phyloP scores from a whole-genome alignment of 2,797 vertebrate species.

The Chloroceryle amazona region DNA sequence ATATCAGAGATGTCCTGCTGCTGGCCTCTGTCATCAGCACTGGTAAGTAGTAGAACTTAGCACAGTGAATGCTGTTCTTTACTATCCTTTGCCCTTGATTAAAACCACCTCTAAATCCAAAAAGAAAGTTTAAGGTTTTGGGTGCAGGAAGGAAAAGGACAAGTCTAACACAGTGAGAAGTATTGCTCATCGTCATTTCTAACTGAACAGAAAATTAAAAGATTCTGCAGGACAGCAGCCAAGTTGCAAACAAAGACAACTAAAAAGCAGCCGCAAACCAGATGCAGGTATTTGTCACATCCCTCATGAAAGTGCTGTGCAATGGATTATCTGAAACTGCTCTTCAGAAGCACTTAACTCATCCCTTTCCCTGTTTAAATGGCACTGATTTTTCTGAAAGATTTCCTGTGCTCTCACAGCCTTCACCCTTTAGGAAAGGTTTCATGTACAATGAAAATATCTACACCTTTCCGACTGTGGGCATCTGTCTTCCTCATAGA shows the following conservation, averaged over 20 bases:
- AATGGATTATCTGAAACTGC: not conserved
- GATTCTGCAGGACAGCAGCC: not conserved
- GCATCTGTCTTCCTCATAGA: not conserved
- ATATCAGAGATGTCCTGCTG: not conserved
- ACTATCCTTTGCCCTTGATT: not conserved
- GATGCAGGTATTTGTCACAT: not conserved
- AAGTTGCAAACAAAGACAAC: not conserved
- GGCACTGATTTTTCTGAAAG: not conserved
- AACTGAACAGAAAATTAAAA: not conserved
- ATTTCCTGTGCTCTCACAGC: not conserved
- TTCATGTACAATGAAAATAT: not conserved
- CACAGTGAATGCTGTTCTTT: not conserved
- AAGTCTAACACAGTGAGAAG: not conserved
- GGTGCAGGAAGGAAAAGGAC: not conserved
- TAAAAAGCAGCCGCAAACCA: not conserved
- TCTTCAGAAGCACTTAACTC: not conserved
- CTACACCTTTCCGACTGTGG: not conserved
- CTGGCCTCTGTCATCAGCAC: not conserved
- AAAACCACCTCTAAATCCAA: not conserved
- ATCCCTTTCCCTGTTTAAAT: not conserved
- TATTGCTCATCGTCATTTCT: not conserved
- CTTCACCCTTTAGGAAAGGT: not conserved
- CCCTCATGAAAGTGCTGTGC: not conserved
- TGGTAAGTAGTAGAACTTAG: not conserved
- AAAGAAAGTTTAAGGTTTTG: not conserved